Evolutionary conservation across 2,113 vertebrate species (phyloP).

Genomic region (Chamaetylas fuelleborni): DNA sequence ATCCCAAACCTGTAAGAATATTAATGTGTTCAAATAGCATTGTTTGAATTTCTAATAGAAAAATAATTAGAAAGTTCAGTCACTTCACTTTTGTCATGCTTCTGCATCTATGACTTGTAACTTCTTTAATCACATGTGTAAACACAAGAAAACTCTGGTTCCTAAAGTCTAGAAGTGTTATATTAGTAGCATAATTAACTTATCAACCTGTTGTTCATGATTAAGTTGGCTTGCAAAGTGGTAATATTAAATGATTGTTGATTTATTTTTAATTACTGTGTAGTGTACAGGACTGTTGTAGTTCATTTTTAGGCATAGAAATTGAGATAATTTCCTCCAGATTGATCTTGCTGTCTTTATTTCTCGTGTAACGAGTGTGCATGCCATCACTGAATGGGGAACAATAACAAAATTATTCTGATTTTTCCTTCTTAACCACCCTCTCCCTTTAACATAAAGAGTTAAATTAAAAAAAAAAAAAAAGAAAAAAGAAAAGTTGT

Average conservation of each 20-base stretch:
- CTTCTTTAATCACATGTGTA: background rate
- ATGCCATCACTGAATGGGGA: background rate
- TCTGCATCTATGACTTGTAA: background rate
- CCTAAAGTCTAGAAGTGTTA: background rate
- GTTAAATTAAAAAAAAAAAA: background rate
- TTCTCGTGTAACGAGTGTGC: background rate
- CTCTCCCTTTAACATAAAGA: background rate
- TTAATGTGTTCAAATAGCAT: background rate
- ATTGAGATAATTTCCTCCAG: background rate
- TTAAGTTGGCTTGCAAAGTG: background rate
- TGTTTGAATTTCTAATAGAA: background rate
- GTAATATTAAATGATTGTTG: background rate
- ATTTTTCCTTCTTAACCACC: background rate
- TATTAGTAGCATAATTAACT: background rate
- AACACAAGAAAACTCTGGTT: background rate
- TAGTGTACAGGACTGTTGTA: background rate
- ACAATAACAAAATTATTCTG: background rate
- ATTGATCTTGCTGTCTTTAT: background rate
- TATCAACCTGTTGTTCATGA: background rate
- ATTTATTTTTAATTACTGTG: background rate
- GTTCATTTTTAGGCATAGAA: background rate
- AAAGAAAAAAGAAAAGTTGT: conserved; percentile 12
- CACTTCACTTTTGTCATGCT: background rate
- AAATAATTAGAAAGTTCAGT: background rate
- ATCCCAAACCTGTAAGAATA: background rate